Percentiles rank a stretch among this genome's conserved stretches.
These are phyloP conservation scores for Rhopalosiphum padi DNA, from an alignment of 1,140 invertebrate species.

Conservation along the genomic window DNA sequence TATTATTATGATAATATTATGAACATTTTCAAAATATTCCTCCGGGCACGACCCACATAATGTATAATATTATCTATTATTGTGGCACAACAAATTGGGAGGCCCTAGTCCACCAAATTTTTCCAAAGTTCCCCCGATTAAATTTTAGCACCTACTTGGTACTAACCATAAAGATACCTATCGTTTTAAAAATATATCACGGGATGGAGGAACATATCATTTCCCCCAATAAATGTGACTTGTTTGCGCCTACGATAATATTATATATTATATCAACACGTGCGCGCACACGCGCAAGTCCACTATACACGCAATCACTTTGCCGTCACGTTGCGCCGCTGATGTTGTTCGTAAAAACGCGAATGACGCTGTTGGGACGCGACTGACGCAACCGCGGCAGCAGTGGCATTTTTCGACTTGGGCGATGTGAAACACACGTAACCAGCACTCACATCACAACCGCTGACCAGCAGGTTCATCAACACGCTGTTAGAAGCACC, in stretches of 20 bases:
- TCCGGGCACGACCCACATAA: background rate
- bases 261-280: background rate
- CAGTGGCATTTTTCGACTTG: constrained; percentile 37
- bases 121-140: too few relatives aligned
- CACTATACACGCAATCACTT: constrained; percentile 33
- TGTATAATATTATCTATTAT: background rate
- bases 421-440: constrained; percentile 75
- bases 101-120: too few relatives aligned
- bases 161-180: background rate
- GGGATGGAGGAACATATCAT: too few relatives aligned
- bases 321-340: constrained; percentile 28
- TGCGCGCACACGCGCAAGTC: background rate
- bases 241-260: background rate
- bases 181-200: background rate
- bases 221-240: background rate
- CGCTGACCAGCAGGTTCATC: constrained; percentile 90
- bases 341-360: constrained; percentile 43
- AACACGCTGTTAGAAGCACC: constrained; percentile 71
- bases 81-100: background rate
- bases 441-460: constrained; percentile 88
- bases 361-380: constrained; percentile 23
- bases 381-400: background rate
- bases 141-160: background rate
- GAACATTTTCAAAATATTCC: background rate
- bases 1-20: background rate